Percentiles rank a stretch among this genome's conserved stretches.
Evolutionary conservation across 2,113 vertebrate species (phyloP).

Genomic region (Leptosomus discolor): DNA sequence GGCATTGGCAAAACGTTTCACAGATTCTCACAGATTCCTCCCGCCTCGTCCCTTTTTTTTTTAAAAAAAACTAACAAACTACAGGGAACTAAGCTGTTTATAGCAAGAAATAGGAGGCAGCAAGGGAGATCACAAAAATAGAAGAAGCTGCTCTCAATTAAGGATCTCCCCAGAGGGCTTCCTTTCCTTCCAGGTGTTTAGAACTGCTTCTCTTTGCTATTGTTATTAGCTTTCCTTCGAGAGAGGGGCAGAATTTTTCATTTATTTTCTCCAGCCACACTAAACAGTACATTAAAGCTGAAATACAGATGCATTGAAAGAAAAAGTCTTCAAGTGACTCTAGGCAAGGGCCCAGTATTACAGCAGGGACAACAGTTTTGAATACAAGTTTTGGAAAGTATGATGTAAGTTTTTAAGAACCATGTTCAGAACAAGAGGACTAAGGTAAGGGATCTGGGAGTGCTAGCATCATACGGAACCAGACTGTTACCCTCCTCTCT

Average conservation of each 20-base stretch:
- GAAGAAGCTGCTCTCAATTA: slow-evolving; percentile 39
- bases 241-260: neutral
- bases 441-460: neutral
- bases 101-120: slow-evolving; percentile 3
- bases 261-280: neutral
- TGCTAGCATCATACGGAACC: neutral
- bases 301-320: neutral
- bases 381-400: neutral
- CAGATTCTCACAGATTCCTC: neutral
- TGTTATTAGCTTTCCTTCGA: neutral
- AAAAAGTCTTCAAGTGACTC: neutral
- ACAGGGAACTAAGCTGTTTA: slow-evolving; percentile 17
- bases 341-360: neutral
- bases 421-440: neutral
- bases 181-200: slow-evolving; percentile 53
- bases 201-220: neutral
- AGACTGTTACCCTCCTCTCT: neutral
- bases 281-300: neutral
- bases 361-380: neutral
- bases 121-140: slow-evolving; percentile 24
- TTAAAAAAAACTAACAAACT: no score
- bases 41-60: neutral
- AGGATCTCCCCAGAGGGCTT: slow-evolving; percentile 2
- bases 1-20: neutral
- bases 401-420: neutral